Evolutionary conservation across 1,140 invertebrate genomes (phyloP).

Genomic region (Drosophila tropicalis): DNA sequence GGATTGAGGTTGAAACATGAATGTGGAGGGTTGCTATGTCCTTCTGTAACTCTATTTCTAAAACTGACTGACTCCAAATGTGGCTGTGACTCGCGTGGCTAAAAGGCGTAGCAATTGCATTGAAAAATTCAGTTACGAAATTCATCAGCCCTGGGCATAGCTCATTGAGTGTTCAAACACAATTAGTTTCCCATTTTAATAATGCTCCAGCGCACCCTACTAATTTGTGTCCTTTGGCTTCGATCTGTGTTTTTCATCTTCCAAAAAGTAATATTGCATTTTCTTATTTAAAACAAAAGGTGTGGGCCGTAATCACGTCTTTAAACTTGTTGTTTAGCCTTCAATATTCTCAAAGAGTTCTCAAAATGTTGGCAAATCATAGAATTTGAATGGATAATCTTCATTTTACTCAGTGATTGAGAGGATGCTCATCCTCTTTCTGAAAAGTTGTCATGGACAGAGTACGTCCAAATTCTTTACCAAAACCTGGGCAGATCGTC

Average conservation of each 20-base stretch:
- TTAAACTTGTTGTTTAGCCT: no score
- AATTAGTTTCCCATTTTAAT: constrained; percentile 10
- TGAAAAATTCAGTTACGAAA: constrained; percentile 32
- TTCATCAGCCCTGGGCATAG: constrained; percentile 16
- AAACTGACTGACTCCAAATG: constrained; percentile 3
- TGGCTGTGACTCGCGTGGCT: constrained; percentile 21
- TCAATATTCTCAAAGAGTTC: no score
- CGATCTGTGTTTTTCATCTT: not conserved
- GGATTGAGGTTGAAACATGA: not conserved
- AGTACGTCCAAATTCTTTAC: no score
- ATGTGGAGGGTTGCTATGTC: constrained; percentile 50
- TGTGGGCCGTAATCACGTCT: no score
- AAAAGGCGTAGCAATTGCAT: constrained; percentile 33
- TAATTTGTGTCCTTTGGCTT: not conserved
- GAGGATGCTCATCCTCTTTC: no score
- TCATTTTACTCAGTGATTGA: no score
- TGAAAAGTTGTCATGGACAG: no score
- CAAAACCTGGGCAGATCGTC: no score
- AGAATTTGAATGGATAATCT: no score
- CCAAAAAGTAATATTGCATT: not conserved
- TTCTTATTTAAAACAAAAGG: not conserved
- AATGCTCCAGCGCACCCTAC: constrained; percentile 7
- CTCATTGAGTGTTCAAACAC: constrained; percentile 11
- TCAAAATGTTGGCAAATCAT: no score
- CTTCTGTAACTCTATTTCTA: constrained; percentile 12